These are phyloP conservation scores for Epinephelus coioides DNA, from an alignment of 2,797 vertebrate genomes.

Conservation along the genomic window DNA sequence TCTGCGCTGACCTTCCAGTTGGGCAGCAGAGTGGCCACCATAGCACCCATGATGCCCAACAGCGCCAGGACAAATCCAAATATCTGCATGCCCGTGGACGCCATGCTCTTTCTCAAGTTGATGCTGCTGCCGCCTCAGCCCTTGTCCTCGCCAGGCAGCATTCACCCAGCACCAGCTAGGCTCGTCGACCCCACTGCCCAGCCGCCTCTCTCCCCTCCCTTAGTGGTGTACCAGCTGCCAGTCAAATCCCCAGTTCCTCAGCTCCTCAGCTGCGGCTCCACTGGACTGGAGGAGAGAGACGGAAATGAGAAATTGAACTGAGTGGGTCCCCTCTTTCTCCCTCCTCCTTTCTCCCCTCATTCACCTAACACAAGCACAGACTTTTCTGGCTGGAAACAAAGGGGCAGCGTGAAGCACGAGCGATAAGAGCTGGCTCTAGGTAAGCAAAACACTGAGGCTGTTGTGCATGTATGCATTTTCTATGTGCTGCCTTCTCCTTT, in stretches of 20 bases:
- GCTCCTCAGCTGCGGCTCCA: slow-evolving; percentile 69
- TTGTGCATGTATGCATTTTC: slow-evolving; percentile 62
- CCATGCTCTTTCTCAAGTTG: slow-evolving; percentile 84
- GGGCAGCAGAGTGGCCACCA: slow-evolving; percentile 93
- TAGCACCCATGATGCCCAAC: slow-evolving; percentile 90
- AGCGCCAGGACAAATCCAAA: slow-evolving; percentile 93
- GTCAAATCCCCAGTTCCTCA: slow-evolving; percentile 76
- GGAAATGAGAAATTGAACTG: slow-evolving; percentile 76
- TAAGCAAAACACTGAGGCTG: slow-evolving; percentile 61
- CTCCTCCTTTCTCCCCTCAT: slow-evolving; percentile 54
- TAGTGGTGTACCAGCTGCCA: slow-evolving; percentile 69
- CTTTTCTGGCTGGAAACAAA: slow-evolving; percentile 81
- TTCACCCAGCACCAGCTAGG: slow-evolving; percentile 78
- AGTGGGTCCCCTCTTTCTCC: slow-evolving; percentile 52
- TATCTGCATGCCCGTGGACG: slow-evolving; percentile 93
- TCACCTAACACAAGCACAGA: slow-evolving; percentile 69
- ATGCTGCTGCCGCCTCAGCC: slow-evolving; percentile 65
- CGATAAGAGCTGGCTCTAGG: slow-evolving; percentile 54
- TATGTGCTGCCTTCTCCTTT: slow-evolving; percentile 51
- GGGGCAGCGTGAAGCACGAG: slow-evolving; percentile 57
- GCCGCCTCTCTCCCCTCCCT: slow-evolving; percentile 56
- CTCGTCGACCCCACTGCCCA: slow-evolving; percentile 65
- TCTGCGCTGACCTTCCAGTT: slow-evolving; percentile 96
- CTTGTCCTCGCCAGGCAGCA: slow-evolving; percentile 76
- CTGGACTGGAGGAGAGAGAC: slow-evolving; percentile 79